Evolutionary conservation across 2,113 vertebrate genomes (phyloP).

Genomic region (Calidris pugnax): DNA sequence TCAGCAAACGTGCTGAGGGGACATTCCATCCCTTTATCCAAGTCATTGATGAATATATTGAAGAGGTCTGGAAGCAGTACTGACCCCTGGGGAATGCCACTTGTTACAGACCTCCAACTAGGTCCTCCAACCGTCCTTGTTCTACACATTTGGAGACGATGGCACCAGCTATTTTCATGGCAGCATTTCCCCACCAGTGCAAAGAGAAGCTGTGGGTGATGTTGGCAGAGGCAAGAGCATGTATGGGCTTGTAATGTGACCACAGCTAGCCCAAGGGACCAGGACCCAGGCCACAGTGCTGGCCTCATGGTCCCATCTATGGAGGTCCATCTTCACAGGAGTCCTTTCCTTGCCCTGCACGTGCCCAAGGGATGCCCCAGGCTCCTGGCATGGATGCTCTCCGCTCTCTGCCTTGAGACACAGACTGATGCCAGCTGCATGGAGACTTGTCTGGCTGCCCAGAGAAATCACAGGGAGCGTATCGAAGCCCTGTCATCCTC

Average conservation of each 20-base stretch:
- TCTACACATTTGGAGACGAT: fast-evolving
- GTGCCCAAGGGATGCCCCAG: fast-evolving
- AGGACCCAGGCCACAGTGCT: fast-evolving
- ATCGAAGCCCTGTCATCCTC: not conserved
- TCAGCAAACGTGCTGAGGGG: too few species aligned
- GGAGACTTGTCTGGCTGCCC: not conserved
- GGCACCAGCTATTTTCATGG: not conserved
- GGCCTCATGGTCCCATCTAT: fast-evolving
- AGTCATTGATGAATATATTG: too few species aligned
- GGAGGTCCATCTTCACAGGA: not conserved
- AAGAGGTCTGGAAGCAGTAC: too few species aligned
- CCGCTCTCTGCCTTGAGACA: not conserved
- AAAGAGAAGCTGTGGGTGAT: not conserved
- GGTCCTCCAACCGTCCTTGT: not conserved
- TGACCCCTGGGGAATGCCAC: too few species aligned
- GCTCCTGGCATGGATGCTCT: not conserved
- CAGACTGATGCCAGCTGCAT: not conserved
- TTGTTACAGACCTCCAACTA: too few species aligned
- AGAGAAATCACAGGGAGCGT: not conserved
- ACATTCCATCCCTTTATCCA: too few species aligned
- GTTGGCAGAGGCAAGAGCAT: fast-evolving
- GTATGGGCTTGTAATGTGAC: not conserved
- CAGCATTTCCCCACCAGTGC: fast-evolving
- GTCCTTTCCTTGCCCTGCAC: not conserved
- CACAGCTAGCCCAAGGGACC: fast-evolving